A percentile compares a stretch with the other conserved stretches of the same genome.
Conservation (phyloP, 2,797 vertebrate genomes). For the Sebastes itinus region DNA sequence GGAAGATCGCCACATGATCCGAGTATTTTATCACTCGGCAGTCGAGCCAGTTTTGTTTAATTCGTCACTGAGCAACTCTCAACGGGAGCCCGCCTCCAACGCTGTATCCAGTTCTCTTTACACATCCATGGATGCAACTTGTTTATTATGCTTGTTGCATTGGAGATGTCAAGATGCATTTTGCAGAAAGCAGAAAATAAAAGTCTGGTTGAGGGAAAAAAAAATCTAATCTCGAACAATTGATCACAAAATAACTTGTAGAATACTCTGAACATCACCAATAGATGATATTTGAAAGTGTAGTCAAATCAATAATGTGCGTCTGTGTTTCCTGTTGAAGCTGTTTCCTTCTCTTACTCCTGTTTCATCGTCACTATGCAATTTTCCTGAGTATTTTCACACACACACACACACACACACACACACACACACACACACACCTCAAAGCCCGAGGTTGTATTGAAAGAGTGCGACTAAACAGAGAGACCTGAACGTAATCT, state of each 20-base stretch:
- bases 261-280: not conserved
- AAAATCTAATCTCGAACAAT: not conserved
- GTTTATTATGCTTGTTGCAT: not conserved
- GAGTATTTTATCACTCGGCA: too few species aligned
- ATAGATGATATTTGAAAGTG: conserved; percentile 4
- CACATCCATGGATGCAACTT: not conserved
- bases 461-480: conserved; percentile 56
- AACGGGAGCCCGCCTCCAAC: too few species aligned
- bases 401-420: conserved; percentile 21
- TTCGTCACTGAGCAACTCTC: too few species aligned
- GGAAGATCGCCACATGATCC: accelerated
- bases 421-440: conserved; percentile 9
- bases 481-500: conserved; percentile 73
- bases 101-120: too few species aligned
- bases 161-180: not conserved
- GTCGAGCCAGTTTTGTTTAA: accelerated
- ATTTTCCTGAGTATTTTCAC: conserved; percentile 33
- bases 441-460: conserved; percentile 43
- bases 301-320: conserved; percentile 9
- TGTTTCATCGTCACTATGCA: conserved; percentile 20
- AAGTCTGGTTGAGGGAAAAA: not conserved
- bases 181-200: too few species aligned
- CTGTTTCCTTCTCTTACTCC: not conserved
- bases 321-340: conserved; percentile 15
- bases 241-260: not conserved